Base-by-base conservation (phyloP, 2,797 vertebrate genomes). In the Halcyon chelicuti region DNA sequence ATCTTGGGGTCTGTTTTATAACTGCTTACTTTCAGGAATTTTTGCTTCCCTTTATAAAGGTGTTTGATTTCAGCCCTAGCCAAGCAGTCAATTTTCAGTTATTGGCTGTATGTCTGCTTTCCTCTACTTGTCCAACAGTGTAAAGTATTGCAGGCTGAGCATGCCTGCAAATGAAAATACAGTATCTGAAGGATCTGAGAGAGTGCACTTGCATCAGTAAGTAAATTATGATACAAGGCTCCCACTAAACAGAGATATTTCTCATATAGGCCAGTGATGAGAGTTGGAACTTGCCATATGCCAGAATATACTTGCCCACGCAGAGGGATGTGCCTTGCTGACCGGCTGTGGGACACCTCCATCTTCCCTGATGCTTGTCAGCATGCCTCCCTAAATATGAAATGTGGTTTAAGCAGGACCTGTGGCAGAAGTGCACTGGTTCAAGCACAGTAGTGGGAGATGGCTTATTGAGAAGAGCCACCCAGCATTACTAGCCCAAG, bases 191-290 rank as follows among this genome's bases (percentile, higher is more conserved):
- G 47, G 19, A 83, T 44, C 26, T 80, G 72, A 88, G 76, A 5
- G 9, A 0, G 0, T 68, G 72, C 16, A 54, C 9, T 77, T 79
- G 72, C 11, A 12, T 3, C 54, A 44, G 11, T 9, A 33, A 62
- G 11, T 9, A 57, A 81, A 60, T 10, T 16, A n/a, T 20, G 12
- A 51, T 13, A 54, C 18, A 58, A 49, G 33, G 29, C 14, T 51
- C 35, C 17, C 18, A 13, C 7, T 47, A 42, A 63, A 68, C 1
- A n/a, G 44, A 1, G 12, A 12, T 0, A 1, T 16, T 39, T 74
- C 26, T 21, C 37, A 22, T 20, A n/a, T 2, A 19, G 52, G 52
- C 11, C 35, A 68, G 44, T 1, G 57, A 12, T 39, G 44, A 88
- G 72, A 62, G 22, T 0, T 33, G 51, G 31, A 72, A 58, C 5